Evolutionary conservation across 2,888 invertebrate species (phyloP), one percentile per base, ranked within the genome.

Genomic region (Archaeoteleia sp.): DNA sequence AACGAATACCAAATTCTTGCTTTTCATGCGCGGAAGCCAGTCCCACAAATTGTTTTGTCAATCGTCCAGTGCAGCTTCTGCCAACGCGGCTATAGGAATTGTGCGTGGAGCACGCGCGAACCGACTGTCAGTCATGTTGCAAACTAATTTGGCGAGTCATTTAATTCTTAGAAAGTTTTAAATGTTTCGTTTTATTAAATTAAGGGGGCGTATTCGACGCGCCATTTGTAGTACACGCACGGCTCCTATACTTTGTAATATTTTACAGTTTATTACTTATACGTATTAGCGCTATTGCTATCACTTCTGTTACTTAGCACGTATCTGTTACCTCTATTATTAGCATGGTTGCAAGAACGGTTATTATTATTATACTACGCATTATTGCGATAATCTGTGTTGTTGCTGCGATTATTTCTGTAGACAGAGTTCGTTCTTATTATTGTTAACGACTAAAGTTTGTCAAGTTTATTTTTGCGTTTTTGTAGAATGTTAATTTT

Each of bases 301-400:
- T 55, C 34, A 54, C 39, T 43, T 55, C 23, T 23, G 65, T 65
- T 57, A 65, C 65, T 65, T 65, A 58, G 57, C 46, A 49, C 53
- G 51, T 53, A 65, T 63, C 32, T 20, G 48, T 58, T 65, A 53
- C 48, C 60, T 66, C 45, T 60, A 60, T 45, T 32, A 54, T 20
- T 13, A 60, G 49, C 51, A 51, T 13, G n/a, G 17, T 45, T 25
- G 32, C 13, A 9, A 63, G 3, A 20, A 14, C 48, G 15, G 43
- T 48, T 35, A 14, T 42, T 27, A 67, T 49, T 34, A 60, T 60
- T 60, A 43, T 51, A 39, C 55, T 42, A 35, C 42, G 67, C 48
- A 46, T 60, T 60, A 55, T 30, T 32, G 29, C 46, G 14, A 51
- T 67, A 58, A 42, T 66, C 48, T 66, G 54, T 60, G 54, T 49